These are phyloP conservation scores for Illadopsis cleaveri DNA, from an alignment of 2,113 vertebrate species.

Conservation along the genomic window DNA sequence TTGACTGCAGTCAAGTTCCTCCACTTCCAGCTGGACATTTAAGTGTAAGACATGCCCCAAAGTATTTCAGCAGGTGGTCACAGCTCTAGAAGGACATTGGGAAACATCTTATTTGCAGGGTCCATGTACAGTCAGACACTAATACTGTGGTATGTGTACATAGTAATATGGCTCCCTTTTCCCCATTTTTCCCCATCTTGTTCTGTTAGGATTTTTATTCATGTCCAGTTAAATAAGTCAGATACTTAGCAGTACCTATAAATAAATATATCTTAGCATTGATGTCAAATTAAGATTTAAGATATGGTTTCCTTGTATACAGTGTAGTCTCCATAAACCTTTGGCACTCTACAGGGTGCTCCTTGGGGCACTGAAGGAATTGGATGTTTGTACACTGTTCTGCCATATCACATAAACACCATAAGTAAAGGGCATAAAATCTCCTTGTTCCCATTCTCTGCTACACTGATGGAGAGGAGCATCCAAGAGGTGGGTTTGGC, in stretches of 20 bases:
- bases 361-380: background rate
- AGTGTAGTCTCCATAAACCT: background rate
- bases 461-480: background rate
- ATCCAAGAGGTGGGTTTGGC: background rate
- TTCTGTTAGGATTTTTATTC: background rate
- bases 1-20: background rate
- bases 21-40: background rate
- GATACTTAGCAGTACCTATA: background rate
- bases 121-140: background rate
- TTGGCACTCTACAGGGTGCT: accelerated
- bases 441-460: background rate
- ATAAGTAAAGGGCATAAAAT: background rate
- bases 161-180: background rate
- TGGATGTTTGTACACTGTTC: background rate
- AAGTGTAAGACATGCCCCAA: background rate
- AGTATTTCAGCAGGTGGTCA: background rate
- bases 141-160: background rate
- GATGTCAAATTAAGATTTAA: background rate
- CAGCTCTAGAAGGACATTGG: background rate
- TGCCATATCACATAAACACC: background rate
- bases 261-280: background rate
- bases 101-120: background rate
- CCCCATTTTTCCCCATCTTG: background rate
- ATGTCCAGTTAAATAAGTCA: background rate
- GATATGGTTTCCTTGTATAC: background rate